phyloP scores from a whole-genome alignment of 2,888 invertebrate genomes.

The Thecophora atra region DNA sequence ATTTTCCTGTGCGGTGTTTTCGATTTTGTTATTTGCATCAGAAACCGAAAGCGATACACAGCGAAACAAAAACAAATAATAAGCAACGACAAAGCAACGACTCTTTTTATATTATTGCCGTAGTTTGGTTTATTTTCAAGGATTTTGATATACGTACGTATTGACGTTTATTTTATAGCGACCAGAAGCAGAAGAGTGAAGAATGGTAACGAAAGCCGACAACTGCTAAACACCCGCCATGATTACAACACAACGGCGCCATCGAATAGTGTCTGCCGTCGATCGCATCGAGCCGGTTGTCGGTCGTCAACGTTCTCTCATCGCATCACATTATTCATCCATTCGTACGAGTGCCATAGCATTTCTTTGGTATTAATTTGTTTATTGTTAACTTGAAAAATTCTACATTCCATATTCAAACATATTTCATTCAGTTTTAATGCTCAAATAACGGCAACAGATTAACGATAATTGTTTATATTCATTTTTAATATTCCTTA shows the following conservation, averaged over 20 bases:
- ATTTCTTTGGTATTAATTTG: neutral
- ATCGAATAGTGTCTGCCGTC: conserved; percentile 16
- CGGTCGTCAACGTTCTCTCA: conserved; percentile 7
- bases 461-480: too few relatives aligned
- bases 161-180: too few relatives aligned
- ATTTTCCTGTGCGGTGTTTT: conserved; percentile 48
- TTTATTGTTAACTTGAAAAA: neutral
- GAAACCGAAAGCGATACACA: conserved; percentile 42
- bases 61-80: neutral
- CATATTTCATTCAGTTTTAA: too few relatives aligned
- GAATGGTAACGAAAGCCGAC: too few relatives aligned
- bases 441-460: too few relatives aligned
- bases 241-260: neutral
- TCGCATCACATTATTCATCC: neutral
- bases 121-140: neutral
- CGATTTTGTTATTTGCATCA: conserved; percentile 55
- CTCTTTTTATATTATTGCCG: neutral
- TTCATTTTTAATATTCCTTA: too few relatives aligned
- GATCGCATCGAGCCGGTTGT: conserved; percentile 9
- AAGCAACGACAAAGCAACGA: neutral
- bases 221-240: too few relatives aligned
- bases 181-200: too few relatives aligned
- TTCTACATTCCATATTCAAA: too few relatives aligned
- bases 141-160: too few relatives aligned
- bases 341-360: neutral